phyloP scores from a whole-genome alignment of 2,888 invertebrate species.

The Drosophila mercatorum region DNA sequence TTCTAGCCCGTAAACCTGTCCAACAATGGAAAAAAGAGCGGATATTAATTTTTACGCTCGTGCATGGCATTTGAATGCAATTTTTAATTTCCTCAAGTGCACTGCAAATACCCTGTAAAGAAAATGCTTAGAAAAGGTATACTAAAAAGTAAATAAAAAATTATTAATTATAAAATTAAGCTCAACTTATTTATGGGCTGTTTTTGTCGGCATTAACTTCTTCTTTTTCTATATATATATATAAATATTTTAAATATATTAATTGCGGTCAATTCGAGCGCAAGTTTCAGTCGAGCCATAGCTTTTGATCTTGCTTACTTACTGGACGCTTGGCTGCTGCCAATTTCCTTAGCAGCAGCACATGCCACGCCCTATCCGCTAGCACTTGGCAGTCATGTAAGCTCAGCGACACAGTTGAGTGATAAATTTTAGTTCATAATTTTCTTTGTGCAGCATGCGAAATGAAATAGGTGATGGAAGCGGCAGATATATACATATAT shows the following conservation, averaged over 20 bases:
- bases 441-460: slow-evolving; percentile 32
- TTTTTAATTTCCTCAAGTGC: slow-evolving; percentile 72
- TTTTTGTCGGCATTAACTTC: too few relatives aligned
- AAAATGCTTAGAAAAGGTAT: too few relatives aligned
- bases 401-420: slow-evolving; percentile 42
- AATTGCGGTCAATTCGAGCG: too few relatives aligned
- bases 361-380: slow-evolving; percentile 26
- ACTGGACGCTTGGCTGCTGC: slow-evolving; percentile 33
- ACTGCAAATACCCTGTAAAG: slow-evolving; percentile 29
- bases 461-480: not conserved
- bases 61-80: slow-evolving; percentile 71
- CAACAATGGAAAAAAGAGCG: slow-evolving; percentile 49
- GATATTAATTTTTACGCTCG: slow-evolving; percentile 74
- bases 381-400: slow-evolving; percentile 4
- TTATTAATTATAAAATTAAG: too few relatives aligned
- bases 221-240: too few relatives aligned
- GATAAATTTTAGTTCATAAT: slow-evolving; percentile 62
- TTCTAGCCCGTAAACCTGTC: not conserved
- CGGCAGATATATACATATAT: too few relatives aligned
- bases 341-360: slow-evolving; percentile 64
- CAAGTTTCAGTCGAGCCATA: not conserved
- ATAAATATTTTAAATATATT: too few relatives aligned
- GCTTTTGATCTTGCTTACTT: not conserved
- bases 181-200: too few relatives aligned
- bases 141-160: too few relatives aligned